Evolutionary conservation across 2,797 vertebrate species (phyloP).

Genomic region (Sylvilagus floridanus): DNA sequence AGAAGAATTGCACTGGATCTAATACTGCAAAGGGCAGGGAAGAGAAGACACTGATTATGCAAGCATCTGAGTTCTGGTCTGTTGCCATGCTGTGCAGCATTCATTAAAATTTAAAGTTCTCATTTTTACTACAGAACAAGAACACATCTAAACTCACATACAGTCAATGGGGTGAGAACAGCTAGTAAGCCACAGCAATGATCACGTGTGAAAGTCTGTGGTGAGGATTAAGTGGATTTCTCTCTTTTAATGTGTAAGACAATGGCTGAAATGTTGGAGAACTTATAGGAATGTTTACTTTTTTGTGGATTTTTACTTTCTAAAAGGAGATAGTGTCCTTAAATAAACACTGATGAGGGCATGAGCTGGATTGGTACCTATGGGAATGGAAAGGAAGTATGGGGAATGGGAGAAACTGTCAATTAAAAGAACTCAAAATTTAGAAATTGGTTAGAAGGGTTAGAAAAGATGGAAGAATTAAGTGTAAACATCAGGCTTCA

Average conservation of each 20-base stretch:
- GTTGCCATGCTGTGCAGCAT: neutral
- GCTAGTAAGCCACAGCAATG: neutral
- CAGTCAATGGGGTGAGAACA: neutral
- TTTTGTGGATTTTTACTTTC: neutral
- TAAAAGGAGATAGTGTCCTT: neutral
- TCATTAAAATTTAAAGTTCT: conserved; percentile 67
- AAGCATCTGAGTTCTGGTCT: conserved; percentile 34
- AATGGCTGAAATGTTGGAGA: neutral
- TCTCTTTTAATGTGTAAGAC: neutral
- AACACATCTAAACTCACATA: neutral
- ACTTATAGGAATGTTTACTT: neutral
- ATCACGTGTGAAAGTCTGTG: neutral
- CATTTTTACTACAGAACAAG: conserved; percentile 24
- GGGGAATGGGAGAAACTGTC: neutral
- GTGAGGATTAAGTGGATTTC: neutral
- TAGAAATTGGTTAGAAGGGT: neutral
- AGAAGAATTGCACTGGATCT: neutral
- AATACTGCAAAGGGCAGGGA: neutral
- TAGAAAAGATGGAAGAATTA: neutral
- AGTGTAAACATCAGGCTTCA: neutral
- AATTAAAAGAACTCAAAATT: neutral
- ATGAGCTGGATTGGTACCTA: neutral
- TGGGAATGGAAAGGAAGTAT: neutral
- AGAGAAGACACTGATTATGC: conserved; percentile 26
- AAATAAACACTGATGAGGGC: neutral